Conservation (phyloP, 2,888 invertebrate genomes). For the Eurois occulta region DNA sequence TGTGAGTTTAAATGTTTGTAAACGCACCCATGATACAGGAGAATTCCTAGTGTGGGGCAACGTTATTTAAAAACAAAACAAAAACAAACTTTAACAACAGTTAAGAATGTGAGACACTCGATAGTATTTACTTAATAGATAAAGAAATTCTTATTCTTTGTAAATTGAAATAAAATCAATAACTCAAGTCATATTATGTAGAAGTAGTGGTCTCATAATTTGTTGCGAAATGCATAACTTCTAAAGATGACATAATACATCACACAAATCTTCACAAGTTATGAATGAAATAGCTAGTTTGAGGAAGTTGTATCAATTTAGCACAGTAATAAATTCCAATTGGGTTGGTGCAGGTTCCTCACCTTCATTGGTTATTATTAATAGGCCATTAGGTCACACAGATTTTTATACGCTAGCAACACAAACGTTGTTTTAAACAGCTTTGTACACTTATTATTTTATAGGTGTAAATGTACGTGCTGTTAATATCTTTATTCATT, state of each 20-base stretch:
- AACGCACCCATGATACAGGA: no score
- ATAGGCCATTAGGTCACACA: constrained; percentile 10
- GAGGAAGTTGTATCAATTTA: constrained; percentile 22
- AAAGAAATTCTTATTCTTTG: constrained; percentile 5
- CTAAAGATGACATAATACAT: neutral
- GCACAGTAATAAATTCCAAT: constrained; percentile 10
- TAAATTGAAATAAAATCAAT: neutral
- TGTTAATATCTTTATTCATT: constrained; percentile 14
- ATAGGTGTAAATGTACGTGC: neutral
- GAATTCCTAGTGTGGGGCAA: no score
- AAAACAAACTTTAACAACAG: neutral
- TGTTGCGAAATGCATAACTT: neutral
- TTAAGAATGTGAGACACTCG: neutral
- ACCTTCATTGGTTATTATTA: neutral
- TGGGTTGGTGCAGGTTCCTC: neutral
- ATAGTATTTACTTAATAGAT: neutral
- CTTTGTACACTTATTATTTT: neutral
- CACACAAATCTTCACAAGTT: constrained; percentile 11
- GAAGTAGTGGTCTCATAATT: neutral
- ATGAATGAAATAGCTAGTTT: constrained; percentile 20
- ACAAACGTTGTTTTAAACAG: neutral
- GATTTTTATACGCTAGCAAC: constrained; percentile 7
- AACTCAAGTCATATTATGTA: neutral
- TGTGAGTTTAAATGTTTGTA: no score
- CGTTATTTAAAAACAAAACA: no score